Base-by-base conservation (phyloP, 2,888 invertebrate genomes). In the Ochropleura plecta region DNA sequence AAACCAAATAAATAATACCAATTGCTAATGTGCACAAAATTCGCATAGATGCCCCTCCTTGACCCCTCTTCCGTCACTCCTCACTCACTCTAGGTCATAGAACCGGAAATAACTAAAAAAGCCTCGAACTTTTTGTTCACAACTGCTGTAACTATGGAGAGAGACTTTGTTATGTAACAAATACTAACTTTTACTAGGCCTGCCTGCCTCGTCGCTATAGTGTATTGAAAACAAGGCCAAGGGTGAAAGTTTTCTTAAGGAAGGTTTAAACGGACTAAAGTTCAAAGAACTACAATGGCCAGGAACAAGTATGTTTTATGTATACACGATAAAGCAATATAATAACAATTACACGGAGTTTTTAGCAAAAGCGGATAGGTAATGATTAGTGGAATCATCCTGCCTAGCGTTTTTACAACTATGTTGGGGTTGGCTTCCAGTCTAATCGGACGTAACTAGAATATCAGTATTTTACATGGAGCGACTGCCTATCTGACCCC, bases 61-160 rank as follows among this genome's bases (percentile, higher is more conserved):
- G 86, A 86, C 85, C 87, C 48, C 78, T 51, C 78, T 79, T 79
- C 81, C 87, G 78, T 63, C 79, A 63, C 49, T 73, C 76, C 57
- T 64, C 59, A 67, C 49, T 76, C 53, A 44, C 63, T 73, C 69
- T 84, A 70, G 83, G 86, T 85, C 87, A 77, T 79, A 79, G 75
- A 75, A 78, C 83, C 85, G 80, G 85, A 85, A 81, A 75, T 82
- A 78, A 55, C 55, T 42, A 73, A 82, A 83, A 80, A 71, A 51
- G 30, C 66, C n/a, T 14, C 44, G 0, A 76, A 69, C 55, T 76
- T 79, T 79, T 76, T 78, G 78, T 70, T 64, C 51, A 1, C 12
- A 53, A 70, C 70, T 68, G 55, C 40, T 40, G 63, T 10, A 71
- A 46, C 14, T 62, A 62, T 44, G 70, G 6, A 70, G 40, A 70